Percentiles rank a stretch among this genome's conserved stretches.
phyloP scores from a whole-genome alignment of 2,888 invertebrate species.

The Synergus gifuensis region DNA sequence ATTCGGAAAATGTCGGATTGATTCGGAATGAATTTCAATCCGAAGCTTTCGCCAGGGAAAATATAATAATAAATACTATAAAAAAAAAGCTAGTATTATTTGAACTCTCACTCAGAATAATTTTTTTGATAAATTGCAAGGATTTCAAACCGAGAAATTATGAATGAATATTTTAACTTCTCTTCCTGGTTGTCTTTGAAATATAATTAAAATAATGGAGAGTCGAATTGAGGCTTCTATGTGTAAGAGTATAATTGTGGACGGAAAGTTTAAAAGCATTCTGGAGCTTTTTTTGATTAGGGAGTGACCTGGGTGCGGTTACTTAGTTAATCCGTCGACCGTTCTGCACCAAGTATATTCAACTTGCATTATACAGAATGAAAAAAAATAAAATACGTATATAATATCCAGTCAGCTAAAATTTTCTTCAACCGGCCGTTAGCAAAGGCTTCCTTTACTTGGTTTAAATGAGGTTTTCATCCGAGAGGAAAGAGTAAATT shows the following conservation, averaged over 20 bases:
- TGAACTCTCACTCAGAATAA: too few relatives aligned
- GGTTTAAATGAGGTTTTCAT: not conserved
- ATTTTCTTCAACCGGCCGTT: not conserved
- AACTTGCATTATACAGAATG: slow-evolving; percentile 19
- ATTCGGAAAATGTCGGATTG: too few relatives aligned
- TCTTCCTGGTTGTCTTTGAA: not conserved
- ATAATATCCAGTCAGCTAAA: not conserved
- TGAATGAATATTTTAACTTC: not conserved
- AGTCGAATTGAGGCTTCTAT: not conserved
- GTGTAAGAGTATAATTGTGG: slow-evolving; percentile 9
- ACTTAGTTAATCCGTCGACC: slow-evolving; percentile 38
- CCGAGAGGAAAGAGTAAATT: not conserved
- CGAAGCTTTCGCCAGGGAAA: too few relatives aligned
- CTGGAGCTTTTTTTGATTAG: slow-evolving; percentile 14
- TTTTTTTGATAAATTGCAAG: not conserved
- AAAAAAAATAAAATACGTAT: not conserved
- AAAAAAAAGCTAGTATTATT: too few relatives aligned
- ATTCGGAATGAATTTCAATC: too few relatives aligned
- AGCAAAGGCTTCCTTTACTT: not conserved
- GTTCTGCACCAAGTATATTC: not conserved
- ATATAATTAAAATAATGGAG: slow-evolving; percentile 36
- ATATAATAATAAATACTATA: too few relatives aligned
- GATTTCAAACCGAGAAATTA: too few relatives aligned
- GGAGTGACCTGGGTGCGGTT: slow-evolving; percentile 31
- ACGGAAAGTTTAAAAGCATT: slow-evolving; percentile 33